Evolutionary conservation across 2,888 invertebrate species (phyloP).

Genomic region (Xestia sexstrigata): DNA sequence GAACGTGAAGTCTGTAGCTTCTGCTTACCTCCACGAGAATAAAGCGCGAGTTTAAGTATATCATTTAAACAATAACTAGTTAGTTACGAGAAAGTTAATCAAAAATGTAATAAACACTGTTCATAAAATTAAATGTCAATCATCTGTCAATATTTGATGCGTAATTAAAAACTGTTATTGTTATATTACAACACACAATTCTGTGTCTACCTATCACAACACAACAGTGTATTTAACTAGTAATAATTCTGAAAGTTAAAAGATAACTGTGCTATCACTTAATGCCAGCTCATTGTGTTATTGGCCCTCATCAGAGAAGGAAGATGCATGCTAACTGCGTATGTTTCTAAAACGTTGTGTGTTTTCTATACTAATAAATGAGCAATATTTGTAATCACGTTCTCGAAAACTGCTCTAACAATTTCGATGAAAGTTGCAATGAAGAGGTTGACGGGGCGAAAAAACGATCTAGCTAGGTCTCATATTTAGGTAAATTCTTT

Average conservation of each 20-base stretch:
- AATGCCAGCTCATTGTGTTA: not conserved
- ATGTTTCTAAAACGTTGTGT: not conserved
- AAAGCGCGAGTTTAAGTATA: not conserved
- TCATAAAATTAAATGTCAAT: constrained; percentile 48
- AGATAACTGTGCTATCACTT: not conserved
- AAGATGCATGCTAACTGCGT: not conserved
- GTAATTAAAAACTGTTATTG: constrained; percentile 34
- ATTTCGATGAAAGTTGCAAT: too few species aligned
- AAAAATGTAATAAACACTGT: constrained; percentile 24
- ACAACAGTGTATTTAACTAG: not conserved
- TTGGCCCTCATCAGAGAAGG: not conserved
- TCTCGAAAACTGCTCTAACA: too few species aligned
- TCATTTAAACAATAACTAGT: not conserved
- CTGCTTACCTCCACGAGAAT: not conserved
- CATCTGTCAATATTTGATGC: constrained; percentile 41
- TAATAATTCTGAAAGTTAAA: not conserved
- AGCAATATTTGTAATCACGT: not conserved
- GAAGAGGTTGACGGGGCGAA: too few species aligned
- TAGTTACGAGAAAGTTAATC: constrained; percentile 20
- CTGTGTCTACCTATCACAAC: not conserved
- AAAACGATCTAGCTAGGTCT: too few species aligned
- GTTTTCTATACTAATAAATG: too few species aligned
- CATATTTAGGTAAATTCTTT: too few species aligned
- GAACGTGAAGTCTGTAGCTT: not conserved
- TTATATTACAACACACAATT: constrained; percentile 12